phyloP scores from a whole-genome alignment of 2,888 invertebrate species.

The Trachelus tabidus region DNA sequence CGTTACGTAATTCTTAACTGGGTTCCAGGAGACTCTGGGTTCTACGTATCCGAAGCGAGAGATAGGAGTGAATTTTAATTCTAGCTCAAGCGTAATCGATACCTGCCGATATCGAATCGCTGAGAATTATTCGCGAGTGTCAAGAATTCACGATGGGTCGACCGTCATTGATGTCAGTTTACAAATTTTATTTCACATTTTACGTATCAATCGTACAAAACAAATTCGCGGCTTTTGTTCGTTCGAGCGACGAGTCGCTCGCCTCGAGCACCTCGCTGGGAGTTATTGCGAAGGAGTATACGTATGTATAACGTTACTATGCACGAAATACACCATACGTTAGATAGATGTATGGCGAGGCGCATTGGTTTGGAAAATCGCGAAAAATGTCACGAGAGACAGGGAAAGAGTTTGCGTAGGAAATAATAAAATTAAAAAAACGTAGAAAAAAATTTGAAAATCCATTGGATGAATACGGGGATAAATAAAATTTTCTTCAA shows the following conservation, averaged over 20 bases:
- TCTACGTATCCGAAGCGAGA: background rate
- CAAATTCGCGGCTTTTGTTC: background rate
- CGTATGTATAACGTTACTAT: background rate
- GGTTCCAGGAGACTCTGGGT: constrained; percentile 16
- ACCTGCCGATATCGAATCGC: no score
- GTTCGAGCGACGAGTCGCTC: background rate
- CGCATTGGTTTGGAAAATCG: background rate
- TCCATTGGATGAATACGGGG: no score
- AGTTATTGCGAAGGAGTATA: background rate
- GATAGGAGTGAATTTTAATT: no score
- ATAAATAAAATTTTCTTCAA: background rate
- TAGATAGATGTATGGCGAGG: background rate
- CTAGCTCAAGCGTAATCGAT: no score
- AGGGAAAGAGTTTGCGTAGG: background rate
- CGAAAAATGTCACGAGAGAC: background rate
- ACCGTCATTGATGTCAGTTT: no score
- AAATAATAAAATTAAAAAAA: background rate
- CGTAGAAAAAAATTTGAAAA: no score
- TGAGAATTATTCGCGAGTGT: no score
- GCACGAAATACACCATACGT: background rate
- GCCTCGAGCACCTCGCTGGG: background rate
- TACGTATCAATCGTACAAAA: background rate
- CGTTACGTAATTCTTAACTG: constrained; percentile 46
- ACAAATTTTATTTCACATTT: background rate
- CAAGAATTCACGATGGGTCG: no score